phyloP scores from a whole-genome alignment of 2,113 vertebrate genomes.

The Eira barbara region DNA sequence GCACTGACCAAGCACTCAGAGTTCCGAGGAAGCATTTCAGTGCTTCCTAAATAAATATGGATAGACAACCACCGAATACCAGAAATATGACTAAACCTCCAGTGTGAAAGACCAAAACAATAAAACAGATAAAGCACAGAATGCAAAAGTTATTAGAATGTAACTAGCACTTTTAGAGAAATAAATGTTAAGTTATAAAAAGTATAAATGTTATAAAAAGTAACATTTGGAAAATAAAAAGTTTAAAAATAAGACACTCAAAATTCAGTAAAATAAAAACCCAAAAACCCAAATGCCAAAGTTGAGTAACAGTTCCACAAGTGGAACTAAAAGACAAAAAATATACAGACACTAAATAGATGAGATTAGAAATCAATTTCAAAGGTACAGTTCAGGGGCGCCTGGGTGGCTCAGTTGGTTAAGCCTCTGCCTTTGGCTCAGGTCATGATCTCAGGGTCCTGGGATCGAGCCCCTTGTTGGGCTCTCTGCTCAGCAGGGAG shows the following conservation, averaged over 20 bases:
- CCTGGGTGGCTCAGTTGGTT: too few species aligned
- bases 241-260: constrained; percentile 2
- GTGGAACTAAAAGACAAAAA: background rate
- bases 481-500: too few species aligned
- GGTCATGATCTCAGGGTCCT: too few species aligned
- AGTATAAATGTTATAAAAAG: background rate
- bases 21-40: background rate
- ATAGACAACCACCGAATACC: background rate
- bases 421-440: too few species aligned
- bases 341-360: background rate
- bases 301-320: background rate
- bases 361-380: background rate
- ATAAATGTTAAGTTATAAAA: background rate
- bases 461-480: too few species aligned
- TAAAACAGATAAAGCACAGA: background rate
- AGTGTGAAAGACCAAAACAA: constrained; percentile 36
- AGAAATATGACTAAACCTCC: constrained; percentile 13
- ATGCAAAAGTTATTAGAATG: background rate
- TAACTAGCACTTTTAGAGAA: constrained; percentile 23
- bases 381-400: background rate
- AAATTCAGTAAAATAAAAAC: constrained; percentile 7
- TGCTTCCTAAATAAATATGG: constrained; percentile 12
- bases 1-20: background rate
- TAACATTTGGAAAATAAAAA: background rate
- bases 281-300: background rate